Evolutionary conservation across 30 jellyfish, hydroid and myxozoan species (phyloP).

Genomic region (Cassiopea andromeda): DNA sequence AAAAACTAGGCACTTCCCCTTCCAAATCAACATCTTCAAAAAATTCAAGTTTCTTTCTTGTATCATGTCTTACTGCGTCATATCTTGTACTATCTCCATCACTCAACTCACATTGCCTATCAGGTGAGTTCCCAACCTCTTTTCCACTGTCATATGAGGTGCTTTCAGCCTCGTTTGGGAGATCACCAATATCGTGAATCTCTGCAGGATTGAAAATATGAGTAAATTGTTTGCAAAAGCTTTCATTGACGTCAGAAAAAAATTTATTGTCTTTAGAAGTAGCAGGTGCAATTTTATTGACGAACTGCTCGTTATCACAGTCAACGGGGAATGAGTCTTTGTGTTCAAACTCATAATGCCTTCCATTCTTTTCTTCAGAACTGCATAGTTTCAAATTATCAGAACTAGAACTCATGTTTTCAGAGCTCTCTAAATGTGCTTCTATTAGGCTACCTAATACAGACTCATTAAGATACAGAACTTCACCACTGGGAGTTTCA

Average conservation of each 20-base stretch:
- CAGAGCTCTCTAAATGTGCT: too few relatives aligned
- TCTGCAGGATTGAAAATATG: conserved; percentile 32
- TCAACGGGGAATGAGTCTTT: too few relatives aligned
- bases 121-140: conserved; percentile 10
- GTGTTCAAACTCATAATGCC: too few relatives aligned
- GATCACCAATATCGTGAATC: conserved; percentile 1
- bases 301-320: neutral
- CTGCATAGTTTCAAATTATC: too few relatives aligned
- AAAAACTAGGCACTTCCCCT: conserved; percentile 44
- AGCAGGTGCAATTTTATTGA: conserved; percentile 46
- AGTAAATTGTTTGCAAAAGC: conserved; percentile 10
- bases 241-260: neutral
- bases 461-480: too few relatives aligned
- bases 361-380: too few relatives aligned
- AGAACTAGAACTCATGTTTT: too few relatives aligned
- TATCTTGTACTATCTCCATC: conserved; percentile 46
- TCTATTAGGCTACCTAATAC: too few relatives aligned
- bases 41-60: conserved; percentile 1
- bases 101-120: conserved; percentile 25
- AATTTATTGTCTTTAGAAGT: neutral
- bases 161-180: conserved; percentile 22
- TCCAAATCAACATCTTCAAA: neutral
- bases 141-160: conserved; percentile 23
- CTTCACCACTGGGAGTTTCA: neutral
- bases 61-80: conserved; percentile 2